phyloP scores from a whole-genome alignment of 2,888 invertebrate species.

The Rhagophthalmus giganteus region DNA sequence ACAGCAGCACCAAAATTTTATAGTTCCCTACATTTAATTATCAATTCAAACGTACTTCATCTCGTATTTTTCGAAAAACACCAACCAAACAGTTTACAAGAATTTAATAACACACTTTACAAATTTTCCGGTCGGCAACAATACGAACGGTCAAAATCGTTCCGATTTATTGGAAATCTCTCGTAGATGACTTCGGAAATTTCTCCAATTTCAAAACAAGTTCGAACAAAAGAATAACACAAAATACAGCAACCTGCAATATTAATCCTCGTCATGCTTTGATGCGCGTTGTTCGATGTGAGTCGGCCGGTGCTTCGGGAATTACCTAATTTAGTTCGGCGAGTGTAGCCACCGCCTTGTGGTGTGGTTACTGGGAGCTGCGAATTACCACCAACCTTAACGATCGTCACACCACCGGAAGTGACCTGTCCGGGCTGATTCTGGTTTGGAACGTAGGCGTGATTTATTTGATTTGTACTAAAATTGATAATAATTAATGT shows the following conservation, averaged over 20 bases:
- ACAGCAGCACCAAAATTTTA: too few species aligned
- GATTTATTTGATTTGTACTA: slow-evolving; percentile 49
- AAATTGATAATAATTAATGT: slow-evolving; percentile 28
- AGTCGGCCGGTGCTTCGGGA: slow-evolving; percentile 75
- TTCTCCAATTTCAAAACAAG: neutral
- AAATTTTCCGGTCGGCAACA: too few species aligned
- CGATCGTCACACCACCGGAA: slow-evolving; percentile 77
- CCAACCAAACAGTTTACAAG: too few species aligned
- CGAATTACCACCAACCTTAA: slow-evolving; percentile 66
- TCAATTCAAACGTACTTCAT: too few species aligned
- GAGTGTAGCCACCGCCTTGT: slow-evolving; percentile 58
- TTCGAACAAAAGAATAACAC: neutral
- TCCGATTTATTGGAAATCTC: too few species aligned
- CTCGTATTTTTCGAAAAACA: too few species aligned
- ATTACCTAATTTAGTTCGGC: slow-evolving; percentile 70
- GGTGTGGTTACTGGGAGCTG: slow-evolving; percentile 36
- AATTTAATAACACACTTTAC: too few species aligned
- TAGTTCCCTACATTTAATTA: too few species aligned
- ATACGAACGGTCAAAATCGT: too few species aligned
- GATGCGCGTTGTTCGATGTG: slow-evolving; percentile 70
- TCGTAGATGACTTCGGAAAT: too few species aligned
- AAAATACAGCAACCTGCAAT: slow-evolving; percentile 60
- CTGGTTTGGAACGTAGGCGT: slow-evolving; percentile 26
- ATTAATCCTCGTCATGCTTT: slow-evolving; percentile 79
- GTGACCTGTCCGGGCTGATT: slow-evolving; percentile 61